Conservation (phyloP, 2,888 invertebrate species). For the Antheraea yamamai region DNA sequence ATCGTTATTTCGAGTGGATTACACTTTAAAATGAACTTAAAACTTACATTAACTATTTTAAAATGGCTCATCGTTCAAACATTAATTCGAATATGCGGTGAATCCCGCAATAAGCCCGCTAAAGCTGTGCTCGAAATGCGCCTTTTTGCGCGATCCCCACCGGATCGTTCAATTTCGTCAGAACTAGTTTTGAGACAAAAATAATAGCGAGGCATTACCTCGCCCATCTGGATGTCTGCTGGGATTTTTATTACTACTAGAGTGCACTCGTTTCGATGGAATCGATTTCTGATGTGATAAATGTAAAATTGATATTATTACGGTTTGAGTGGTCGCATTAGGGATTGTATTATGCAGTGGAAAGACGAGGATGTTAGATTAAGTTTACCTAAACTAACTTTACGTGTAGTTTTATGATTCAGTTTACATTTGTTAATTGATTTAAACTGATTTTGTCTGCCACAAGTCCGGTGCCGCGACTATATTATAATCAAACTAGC, state of each 20-base stretch:
- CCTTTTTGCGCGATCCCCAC: constrained; percentile 18
- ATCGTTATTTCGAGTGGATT: too few species aligned
- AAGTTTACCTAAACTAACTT: too few species aligned
- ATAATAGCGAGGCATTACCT: constrained; percentile 19
- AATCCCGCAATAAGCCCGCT: constrained; percentile 10
- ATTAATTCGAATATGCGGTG: constrained; percentile 1
- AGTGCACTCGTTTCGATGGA: not conserved
- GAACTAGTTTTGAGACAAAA: constrained; percentile 20
- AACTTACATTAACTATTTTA: not conserved
- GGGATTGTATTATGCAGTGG: too few species aligned
- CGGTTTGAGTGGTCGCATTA: constrained; percentile 1
- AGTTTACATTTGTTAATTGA: too few species aligned
- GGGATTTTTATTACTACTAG: not conserved
- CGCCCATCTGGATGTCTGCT: constrained; percentile 6
- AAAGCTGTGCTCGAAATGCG: not conserved
- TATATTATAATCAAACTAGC: too few species aligned
- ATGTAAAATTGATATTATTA: constrained; percentile 10
- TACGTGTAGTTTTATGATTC: too few species aligned
- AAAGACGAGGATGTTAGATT: too few species aligned
- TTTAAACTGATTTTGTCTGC: too few species aligned
- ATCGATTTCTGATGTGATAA: not conserved
- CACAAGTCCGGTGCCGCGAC: too few species aligned
- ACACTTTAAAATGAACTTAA: not conserved
- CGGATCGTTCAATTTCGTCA: constrained; percentile 24
- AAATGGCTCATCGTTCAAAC: not conserved